Percentiles rank a stretch among this genome's conserved stretches.
Conservation (phyloP, 2,888 invertebrate genomes). For the Acanthococcus lagerstroemiae region DNA sequence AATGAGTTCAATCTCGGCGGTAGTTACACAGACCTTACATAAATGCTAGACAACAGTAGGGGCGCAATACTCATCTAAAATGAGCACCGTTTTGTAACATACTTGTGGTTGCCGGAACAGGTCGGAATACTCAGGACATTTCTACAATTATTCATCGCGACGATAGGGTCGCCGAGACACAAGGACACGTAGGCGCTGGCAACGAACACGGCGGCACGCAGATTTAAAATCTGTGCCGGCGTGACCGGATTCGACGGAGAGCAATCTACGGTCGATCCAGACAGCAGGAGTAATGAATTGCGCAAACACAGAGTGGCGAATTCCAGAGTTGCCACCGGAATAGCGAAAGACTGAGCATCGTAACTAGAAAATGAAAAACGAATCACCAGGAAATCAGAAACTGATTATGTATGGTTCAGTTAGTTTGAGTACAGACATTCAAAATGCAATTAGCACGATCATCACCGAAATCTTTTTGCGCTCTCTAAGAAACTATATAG, state of each 20-base stretch:
- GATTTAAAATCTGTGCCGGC: constrained; percentile 34
- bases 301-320: constrained; percentile 80
- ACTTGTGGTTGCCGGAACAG: constrained; percentile 61
- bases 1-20: background rate
- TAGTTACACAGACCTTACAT: too few species aligned
- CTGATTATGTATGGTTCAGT: background rate
- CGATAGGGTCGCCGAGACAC: constrained; percentile 70
- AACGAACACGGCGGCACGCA: constrained; percentile 55
- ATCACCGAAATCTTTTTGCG: too few species aligned
- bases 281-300: constrained; percentile 64
- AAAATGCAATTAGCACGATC: too few species aligned
- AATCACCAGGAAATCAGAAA: background rate
- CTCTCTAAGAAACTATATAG: too few species aligned
- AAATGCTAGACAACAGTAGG: background rate
- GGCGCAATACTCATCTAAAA: too few species aligned
- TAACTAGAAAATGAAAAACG: constrained; percentile 41
- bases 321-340: constrained; percentile 77
- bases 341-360: constrained; percentile 66
- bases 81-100: constrained; percentile 37
- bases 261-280: constrained; percentile 33
- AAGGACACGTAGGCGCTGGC: constrained; percentile 75
- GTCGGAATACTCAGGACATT: constrained; percentile 61
- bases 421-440: too few species aligned
- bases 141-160: constrained; percentile 67
- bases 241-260: constrained; percentile 34